These are phyloP conservation scores for Prenolepis imparis DNA, from an alignment of 2,888 invertebrate species.

Conservation along the genomic window DNA sequence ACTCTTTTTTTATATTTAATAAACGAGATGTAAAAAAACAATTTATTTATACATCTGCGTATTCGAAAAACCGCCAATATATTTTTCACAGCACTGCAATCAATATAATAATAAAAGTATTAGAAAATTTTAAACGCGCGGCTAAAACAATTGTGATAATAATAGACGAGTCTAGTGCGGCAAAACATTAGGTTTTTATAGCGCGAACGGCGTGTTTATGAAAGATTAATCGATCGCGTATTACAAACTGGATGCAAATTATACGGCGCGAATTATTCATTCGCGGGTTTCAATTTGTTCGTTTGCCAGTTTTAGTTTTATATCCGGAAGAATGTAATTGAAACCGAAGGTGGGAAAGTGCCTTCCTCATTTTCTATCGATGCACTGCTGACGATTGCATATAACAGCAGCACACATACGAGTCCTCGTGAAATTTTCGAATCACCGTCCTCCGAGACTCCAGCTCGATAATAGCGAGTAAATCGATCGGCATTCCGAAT, in stretches of 20 bases:
- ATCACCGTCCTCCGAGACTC: not conserved
- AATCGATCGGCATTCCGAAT: conserved; percentile 16
- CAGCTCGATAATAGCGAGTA: not conserved
- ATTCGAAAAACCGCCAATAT: not conserved
- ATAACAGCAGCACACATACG: not conserved
- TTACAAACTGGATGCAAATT: not conserved
- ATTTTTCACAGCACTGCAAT: not conserved
- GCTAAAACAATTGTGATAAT: not conserved
- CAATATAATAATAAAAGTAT: not conserved
- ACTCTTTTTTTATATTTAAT: not conserved
- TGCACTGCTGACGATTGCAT: not conserved
- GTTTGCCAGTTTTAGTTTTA: conserved; percentile 5
- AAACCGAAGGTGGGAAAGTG: conserved; percentile 2
- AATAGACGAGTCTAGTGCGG: not conserved
- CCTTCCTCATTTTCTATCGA: conserved; percentile 1
- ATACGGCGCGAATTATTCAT: not conserved
- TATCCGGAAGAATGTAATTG: conserved; percentile 3
- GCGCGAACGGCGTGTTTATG: not conserved
- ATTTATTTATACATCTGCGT: conserved; percentile 5
- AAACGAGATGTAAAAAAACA: not conserved
- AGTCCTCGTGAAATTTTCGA: not conserved
- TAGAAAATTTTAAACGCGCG: not conserved
- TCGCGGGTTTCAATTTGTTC: not conserved
- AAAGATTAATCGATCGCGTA: conserved; percentile 1
- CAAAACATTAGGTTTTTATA: conserved; percentile 1